These are phyloP conservation scores for Odocoileus virginianus DNA, from an alignment of 2,113 vertebrate species.

Conservation along the genomic window DNA sequence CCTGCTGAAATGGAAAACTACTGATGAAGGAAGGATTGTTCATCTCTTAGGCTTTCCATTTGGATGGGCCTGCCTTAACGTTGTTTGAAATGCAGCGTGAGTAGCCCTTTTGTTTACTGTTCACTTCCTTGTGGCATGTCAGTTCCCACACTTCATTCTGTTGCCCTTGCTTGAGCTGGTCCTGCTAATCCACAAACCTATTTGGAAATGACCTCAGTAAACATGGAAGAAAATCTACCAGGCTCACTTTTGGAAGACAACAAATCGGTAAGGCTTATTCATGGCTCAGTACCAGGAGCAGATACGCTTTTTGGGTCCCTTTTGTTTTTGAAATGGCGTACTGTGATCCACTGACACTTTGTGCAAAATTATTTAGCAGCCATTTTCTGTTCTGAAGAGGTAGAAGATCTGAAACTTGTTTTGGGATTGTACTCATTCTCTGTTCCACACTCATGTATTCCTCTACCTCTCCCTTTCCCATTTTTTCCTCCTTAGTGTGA, in stretches of 20 bases:
- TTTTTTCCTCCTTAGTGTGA: constrained; percentile 72
- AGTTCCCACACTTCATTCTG: constrained; percentile 64
- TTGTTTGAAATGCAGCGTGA: constrained; percentile 75
- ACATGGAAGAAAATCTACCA: constrained; percentile 79
- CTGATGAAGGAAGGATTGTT: constrained; percentile 74
- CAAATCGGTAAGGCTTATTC: constrained; percentile 81
- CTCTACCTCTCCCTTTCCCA: constrained; percentile 55
- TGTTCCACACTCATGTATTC: constrained; percentile 79
- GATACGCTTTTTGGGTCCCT: constrained; percentile 74
- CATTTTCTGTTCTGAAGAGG: constrained; percentile 78
- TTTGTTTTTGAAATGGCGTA: constrained; percentile 78
- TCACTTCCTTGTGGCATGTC: constrained; percentile 74
- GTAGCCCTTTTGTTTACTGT: constrained; percentile 72
- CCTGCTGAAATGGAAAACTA: constrained; percentile 64
- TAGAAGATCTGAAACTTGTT: constrained; percentile 80
- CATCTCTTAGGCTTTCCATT: constrained; percentile 71
- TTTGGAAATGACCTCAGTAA: constrained; percentile 80
- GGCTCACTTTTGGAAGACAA: constrained; percentile 79
- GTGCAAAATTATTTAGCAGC: constrained; percentile 83
- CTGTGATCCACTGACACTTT: constrained; percentile 81
- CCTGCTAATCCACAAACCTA: constrained; percentile 72
- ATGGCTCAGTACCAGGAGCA: constrained; percentile 76
- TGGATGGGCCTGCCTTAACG: constrained; percentile 73
- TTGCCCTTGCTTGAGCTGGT: constrained; percentile 75
- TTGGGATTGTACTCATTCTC: constrained; percentile 79